phyloP scores from a whole-genome alignment of 2,113 vertebrate species.

The Ascaphus truei region DNA sequence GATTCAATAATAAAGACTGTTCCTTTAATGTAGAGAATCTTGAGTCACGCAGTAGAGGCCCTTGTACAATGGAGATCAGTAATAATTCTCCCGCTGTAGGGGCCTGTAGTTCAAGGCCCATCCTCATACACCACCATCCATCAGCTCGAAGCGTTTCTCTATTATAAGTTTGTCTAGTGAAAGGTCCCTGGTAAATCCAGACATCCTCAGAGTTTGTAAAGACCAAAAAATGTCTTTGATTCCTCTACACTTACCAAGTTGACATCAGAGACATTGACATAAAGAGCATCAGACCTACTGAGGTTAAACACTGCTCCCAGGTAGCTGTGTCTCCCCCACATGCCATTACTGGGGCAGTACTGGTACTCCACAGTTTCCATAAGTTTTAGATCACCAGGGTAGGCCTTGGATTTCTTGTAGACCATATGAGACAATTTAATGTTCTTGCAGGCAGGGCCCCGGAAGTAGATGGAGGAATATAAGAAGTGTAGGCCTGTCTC shows the following conservation, averaged over 20 bases:
- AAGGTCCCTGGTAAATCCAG: background rate
- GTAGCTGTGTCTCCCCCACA: conserved; percentile 64
- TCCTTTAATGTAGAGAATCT: no score
- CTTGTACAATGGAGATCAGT: background rate
- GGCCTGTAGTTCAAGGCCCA: background rate
- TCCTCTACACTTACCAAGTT: conserved; percentile 62
- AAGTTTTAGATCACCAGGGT: conserved; percentile 45
- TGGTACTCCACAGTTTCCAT: conserved; percentile 60
- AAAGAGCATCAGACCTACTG: conserved; percentile 52
- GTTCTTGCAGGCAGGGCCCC: conserved; percentile 53
- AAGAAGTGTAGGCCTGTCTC: conserved; percentile 75
- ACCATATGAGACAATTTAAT: conserved; percentile 58
- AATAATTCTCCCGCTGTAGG: background rate
- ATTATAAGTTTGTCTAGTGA: background rate
- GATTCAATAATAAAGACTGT: no score
- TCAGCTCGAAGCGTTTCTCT: background rate
- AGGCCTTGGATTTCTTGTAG: conserved; percentile 55
- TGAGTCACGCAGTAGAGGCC: no score
- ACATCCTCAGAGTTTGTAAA: conserved; percentile 62
- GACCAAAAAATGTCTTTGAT: conserved; percentile 67
- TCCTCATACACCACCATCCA: no score
- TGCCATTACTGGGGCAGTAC: conserved; percentile 42
- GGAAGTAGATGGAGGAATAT: conserved; percentile 77
- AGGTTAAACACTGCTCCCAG: conserved; percentile 64
- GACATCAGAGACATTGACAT: conserved; percentile 60